Evolutionary conservation across 2,797 vertebrate genomes (phyloP), one percentile per base, ranked within the genome.

Genomic region (Gymnoscopelus microlampas): DNA sequence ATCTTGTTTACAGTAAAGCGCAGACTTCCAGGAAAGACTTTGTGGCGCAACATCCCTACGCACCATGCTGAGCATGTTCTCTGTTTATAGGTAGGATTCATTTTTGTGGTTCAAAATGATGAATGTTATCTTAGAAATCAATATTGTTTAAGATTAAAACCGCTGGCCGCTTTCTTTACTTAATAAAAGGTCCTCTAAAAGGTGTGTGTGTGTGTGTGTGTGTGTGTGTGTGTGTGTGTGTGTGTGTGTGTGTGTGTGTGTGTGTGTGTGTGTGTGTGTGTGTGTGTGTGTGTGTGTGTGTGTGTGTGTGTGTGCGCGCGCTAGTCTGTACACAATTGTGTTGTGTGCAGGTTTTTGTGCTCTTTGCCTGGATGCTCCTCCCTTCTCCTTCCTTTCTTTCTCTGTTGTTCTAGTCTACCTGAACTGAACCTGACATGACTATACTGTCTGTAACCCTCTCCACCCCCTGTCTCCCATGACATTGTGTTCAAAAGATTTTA

Each of bases 1-100:
- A 50, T 68, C 71, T 57, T 57, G 23, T 39, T 11, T 53, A 48
- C 5, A 9, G 47, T 56, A 74, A 51, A 79, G 63, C 47, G 14
- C 19, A 58, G 12, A n/a, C 50, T 51, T 51, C 50, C 10, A 44
- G 49, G 35, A 51, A 59, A 75, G 9, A 26, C 50, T 51, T 51
- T 58, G 56, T 26, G 23, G 56, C 3, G 13, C 56, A 58, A 58
- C 56, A 58, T 2, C 56, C 26, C 29, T 4, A 32, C 14, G 13
- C 12, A 11, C 26, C 55, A 14, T 57, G 54, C 24, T 66, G 5
- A 49, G 14, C 44, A 15, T 49, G n/a, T 63, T 54, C 62, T 65
- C 29, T 63, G 23, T 69, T 5, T 58, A 62, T 66, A 9, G 14
- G 13, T n/a, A n/a, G 0, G 1, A 14, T 0, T 14, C 0, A 57